Evolutionary conservation across 1,140 invertebrate species (phyloP).

Genomic region (Drosophila nigrodunni): DNA sequence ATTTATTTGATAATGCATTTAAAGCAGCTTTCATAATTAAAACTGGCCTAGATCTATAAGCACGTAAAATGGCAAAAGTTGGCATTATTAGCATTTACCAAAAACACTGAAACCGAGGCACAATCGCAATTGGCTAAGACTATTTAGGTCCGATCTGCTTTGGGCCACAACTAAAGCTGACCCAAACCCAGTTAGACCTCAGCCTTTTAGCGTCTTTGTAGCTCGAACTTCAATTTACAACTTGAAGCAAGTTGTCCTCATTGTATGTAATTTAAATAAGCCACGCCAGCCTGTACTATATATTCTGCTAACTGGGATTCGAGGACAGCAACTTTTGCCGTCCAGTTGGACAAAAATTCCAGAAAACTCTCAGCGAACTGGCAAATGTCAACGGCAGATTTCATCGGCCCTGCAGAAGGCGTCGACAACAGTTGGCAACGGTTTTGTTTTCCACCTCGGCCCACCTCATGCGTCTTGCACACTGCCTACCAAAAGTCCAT

Average conservation of each 20-base stretch:
- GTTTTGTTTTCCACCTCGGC: background rate
- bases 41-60: conserved; percentile 70
- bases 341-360: conserved; percentile 54
- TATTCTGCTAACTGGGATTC: conserved; percentile 22
- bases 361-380: conserved; percentile 61
- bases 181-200: background rate
- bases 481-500: conserved; percentile 74
- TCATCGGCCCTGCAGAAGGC: conserved; percentile 58
- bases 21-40: conserved; percentile 41
- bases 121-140: conserved; percentile 62
- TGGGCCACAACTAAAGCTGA: conserved; percentile 29
- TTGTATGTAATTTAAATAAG: conserved; percentile 83
- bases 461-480: background rate
- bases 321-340: conserved; percentile 55
- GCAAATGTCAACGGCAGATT: conserved; percentile 80
- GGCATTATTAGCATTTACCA: conserved; percentile 38
- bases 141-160: conserved; percentile 43
- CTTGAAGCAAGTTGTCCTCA: conserved; percentile 76
- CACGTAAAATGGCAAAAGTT: conserved; percentile 65
- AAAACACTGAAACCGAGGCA: conserved; percentile 38
- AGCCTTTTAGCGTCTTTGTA: conserved; percentile 6
- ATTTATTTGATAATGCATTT: conserved; percentile 27
- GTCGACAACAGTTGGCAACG: conserved; percentile 65
- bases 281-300: conserved; percentile 26
- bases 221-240: conserved; percentile 79